Percentiles rank a stretch among this genome's conserved stretches.
Evolutionary conservation across 2,797 vertebrate genomes (phyloP).

Genomic region (Amblyraja radiata): DNA sequence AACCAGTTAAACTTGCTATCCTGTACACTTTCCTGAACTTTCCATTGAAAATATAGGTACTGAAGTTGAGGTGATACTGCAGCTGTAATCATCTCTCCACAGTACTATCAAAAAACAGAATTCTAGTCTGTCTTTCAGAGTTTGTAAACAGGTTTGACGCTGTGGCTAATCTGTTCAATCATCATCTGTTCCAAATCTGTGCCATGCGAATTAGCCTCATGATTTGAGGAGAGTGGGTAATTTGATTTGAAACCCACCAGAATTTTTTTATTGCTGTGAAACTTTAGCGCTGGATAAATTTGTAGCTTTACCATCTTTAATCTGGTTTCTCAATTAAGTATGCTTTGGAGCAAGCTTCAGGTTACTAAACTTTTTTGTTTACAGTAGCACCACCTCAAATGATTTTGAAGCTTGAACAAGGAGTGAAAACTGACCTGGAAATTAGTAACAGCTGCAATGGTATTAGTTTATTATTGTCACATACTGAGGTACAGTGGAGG

Average conservation of each 20-base stretch:
- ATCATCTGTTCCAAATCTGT: no score
- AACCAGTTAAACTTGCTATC: no score
- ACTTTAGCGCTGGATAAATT: neutral
- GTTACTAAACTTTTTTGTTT: neutral
- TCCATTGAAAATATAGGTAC: no score
- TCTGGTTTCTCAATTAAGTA: neutral
- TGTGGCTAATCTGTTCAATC: no score
- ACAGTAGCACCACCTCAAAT: neutral
- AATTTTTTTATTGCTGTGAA: neutral
- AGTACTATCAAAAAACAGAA: no score
- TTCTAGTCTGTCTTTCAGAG: no score
- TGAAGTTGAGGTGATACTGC: no score
- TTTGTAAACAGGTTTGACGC: no score
- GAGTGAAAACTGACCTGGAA: neutral
- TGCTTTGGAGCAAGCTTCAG: neutral
- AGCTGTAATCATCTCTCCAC: no score
- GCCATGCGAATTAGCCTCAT: no score
- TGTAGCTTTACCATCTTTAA: neutral
- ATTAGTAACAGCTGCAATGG: neutral
- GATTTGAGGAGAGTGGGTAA: neutral
- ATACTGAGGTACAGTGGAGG: no score
- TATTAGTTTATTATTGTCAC: neutral
- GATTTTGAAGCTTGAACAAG: neutral
- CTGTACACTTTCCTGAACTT: no score
- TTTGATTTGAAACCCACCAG: neutral